Conservation (phyloP, 2,888 invertebrate genomes). For the Protodeltote pygarga region DNA sequence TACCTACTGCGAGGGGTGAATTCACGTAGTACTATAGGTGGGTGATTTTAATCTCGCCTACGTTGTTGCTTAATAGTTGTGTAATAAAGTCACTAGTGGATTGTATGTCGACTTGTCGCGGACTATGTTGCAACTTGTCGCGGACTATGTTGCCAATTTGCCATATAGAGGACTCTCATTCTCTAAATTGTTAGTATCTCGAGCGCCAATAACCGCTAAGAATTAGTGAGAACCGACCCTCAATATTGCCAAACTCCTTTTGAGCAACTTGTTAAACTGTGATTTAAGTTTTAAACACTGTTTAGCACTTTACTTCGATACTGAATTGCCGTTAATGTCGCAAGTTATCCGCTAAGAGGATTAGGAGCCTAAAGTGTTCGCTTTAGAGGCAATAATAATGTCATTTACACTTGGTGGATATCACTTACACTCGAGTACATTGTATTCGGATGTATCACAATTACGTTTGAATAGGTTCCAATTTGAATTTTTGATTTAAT, state of each 20-base stretch:
- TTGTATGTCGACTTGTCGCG: too few species aligned
- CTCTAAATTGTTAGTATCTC: too few species aligned
- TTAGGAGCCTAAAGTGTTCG: constrained; percentile 19
- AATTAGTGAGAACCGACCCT: too few species aligned
- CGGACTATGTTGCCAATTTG: too few species aligned
- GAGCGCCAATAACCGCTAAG: too few species aligned
- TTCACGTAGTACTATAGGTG: too few species aligned
- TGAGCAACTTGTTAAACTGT: constrained; percentile 8
- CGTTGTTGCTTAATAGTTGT: not conserved
- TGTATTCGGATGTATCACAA: not conserved
- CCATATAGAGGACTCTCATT: too few species aligned
- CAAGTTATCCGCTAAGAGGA: constrained; percentile 18
- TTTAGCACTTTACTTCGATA: constrained; percentile 17
- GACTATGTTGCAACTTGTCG: too few species aligned
- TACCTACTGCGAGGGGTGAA: too few species aligned
- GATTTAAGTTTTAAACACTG: constrained; percentile 20
- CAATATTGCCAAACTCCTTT: not conserved
- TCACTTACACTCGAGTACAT: constrained; percentile 10
- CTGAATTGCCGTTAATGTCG: constrained; percentile 18
- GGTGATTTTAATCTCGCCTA: too few species aligned
- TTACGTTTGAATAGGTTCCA: too few species aligned
- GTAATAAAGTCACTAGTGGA: constrained; percentile 1
- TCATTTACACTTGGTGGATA: constrained; percentile 1
- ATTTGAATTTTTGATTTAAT: too few species aligned
- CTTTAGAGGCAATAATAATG: not conserved